Base-by-base conservation (phyloP, 2,797 vertebrate genomes). In the Siniperca obscura region DNA sequence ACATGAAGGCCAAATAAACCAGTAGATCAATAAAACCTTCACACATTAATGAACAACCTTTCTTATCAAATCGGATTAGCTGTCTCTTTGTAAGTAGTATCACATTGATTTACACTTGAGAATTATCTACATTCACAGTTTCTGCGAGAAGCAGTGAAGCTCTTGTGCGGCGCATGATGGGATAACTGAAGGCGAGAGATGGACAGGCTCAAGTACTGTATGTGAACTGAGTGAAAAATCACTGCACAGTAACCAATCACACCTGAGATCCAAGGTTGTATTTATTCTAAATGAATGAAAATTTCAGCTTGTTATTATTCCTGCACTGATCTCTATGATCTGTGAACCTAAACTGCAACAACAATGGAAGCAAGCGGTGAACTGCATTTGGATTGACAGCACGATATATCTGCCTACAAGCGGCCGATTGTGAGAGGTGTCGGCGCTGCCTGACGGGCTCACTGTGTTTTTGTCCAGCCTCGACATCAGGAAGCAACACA, bases 311-410 rank as follows among this genome's bases (percentile, higher is more conserved):
- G 34, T 86, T 38, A 59, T 81, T 62, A 69, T 50, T 68, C 13
- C 55, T 50, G n/a, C 57, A 52, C 42, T 44, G 44, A 74, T 76
- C 70, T 55, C 2, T 73, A 65, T 86, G 25, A 83, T 76, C 70
- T 81, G 48, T 78, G 25, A 61, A 5, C 19, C 56, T n/a, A 14
- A 84, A 74, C 53, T 76, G 66, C 52, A 73, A 57, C 70, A 80
- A 80, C 42, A 74, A 80, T 19, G 65, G 59, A 67, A 70, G 42
- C 53, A 40, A 42, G 0, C 5, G 21, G 30, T 56, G 71, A 85
- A 78, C 57, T 74, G 25, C n/a, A 44, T 78, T 74, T 70, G 56
- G 79, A 78, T 48, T 76, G 85, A 85, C 78, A 57, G 77, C 19
- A 7, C 12, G 7, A 79, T 76, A 78, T 88, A 89, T 86, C 55